Base-by-base conservation (phyloP, 2,888 invertebrate species). In the Tricholauxania praeusta region DNA sequence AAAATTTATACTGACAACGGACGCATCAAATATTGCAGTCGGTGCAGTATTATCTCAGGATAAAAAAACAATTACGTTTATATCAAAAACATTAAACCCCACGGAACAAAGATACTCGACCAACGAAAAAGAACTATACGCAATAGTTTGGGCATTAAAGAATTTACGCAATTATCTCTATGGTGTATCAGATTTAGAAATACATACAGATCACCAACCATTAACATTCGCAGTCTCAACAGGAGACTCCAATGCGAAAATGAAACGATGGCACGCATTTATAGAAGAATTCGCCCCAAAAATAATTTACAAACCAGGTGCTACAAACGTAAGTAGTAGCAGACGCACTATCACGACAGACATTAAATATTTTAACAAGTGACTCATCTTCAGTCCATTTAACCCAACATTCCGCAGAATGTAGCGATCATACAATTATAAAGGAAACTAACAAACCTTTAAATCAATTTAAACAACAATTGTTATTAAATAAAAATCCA, bases 391-490 rank as follows among this genome's bases (percentile, higher is more conserved):
- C 52, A 52, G 4, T 8, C n/a, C 4, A 52, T 3, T 6, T 3
- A 6, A 52, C 52, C 4, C 52, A 52, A 10, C 52, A 52, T 4
- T 10, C 10, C 52, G 10, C 52, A 6, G 52, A 52, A 52, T 71
- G 72, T 68, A 73, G 68, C 48, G 67, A 63, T 60, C 55, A 65
- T 47, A 7, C 12, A n/a, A 55, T n/a, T 59, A 75, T 75, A 28
- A 14, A 49, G 53, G 68, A 69, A 62, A 71, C 65, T 12, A 57
- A 57, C 72, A 68, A 72, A 71, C 15, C 65, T 3, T 22, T 22
- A 3, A 22, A 22, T 22, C 2, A 66, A 51, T 72, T 72, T 48
- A 73, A 71, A 59, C 72, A 75, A 48, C 75, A 73, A 69, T 57
- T 72, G 10, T 6, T 64, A n/a, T 19, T 72, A 12, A 32, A 62